These are phyloP conservation scores for Plectropomus leopardus DNA, from an alignment of 2,113 vertebrate genomes.

Conservation along the genomic window DNA sequence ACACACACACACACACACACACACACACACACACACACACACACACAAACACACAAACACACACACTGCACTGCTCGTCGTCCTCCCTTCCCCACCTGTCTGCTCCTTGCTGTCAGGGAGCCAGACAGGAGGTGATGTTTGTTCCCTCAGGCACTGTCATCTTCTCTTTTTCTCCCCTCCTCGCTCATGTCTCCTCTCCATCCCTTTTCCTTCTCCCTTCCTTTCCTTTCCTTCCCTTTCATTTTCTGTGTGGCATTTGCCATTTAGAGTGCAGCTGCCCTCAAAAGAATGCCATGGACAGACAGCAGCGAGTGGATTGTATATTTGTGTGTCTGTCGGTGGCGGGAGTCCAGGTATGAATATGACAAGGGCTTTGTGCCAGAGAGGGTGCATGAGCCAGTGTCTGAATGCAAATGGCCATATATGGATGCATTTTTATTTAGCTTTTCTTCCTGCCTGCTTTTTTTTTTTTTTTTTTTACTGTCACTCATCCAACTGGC, in stretches of 20 bases:
- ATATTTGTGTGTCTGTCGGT: conserved; percentile 59
- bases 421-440: conserved; percentile 67
- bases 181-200: conserved; percentile 26
- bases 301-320: conserved; percentile 51
- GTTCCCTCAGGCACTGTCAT: conserved; percentile 78
- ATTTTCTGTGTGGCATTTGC: conserved; percentile 75
- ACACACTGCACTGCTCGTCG: conserved; percentile 47
- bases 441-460: conserved; percentile 44
- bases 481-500: conserved; percentile 60
- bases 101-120: conserved; percentile 81
- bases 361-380: conserved; percentile 67
- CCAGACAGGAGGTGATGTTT: conserved; percentile 79
- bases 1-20: no score
- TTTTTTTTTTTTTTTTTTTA: no score
- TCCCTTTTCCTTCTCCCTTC: conserved; percentile 19
- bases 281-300: conserved; percentile 60
- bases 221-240: conserved; percentile 31
- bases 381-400: conserved; percentile 50
- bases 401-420: conserved; percentile 75
- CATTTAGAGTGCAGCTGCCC: conserved; percentile 63
- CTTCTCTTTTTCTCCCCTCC: conserved; percentile 51
- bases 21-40: no score
- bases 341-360: conserved; percentile 73
- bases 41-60: conserved; percentile 20
- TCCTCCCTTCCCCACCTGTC: conserved; percentile 74